Percentiles rank a stretch among this genome's conserved stretches.
These are phyloP conservation scores for Sebastes reedi DNA, from an alignment of 2,797 vertebrate genomes.

Conservation along the genomic window DNA sequence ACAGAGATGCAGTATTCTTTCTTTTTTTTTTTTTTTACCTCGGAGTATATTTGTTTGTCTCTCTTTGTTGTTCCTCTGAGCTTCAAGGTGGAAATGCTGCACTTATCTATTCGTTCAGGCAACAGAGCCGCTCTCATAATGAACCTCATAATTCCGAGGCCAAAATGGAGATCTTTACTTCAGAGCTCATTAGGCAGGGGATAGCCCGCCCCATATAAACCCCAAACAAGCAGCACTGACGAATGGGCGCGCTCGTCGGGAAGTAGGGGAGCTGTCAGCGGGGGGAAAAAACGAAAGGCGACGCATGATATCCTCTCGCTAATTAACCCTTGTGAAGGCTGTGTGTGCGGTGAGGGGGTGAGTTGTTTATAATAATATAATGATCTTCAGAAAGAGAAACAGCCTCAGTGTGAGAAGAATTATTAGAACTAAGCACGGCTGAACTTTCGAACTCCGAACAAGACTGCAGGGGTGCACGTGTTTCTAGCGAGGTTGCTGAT, in stretches of 20 bases:
- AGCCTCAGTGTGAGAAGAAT: constrained; percentile 2
- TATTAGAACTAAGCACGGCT: not conserved
- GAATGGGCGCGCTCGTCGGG: constrained; percentile 25
- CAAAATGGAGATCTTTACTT: constrained; percentile 65
- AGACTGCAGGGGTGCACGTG: not conserved
- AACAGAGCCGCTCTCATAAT: constrained; percentile 52
- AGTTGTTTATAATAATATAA: constrained; percentile 42
- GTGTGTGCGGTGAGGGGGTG: not conserved
- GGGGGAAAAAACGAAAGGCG: constrained; percentile 34
- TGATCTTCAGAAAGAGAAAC: constrained; percentile 25
- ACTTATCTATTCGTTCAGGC: constrained; percentile 5
- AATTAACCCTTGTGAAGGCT: constrained; percentile 67
- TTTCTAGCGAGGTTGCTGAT: not conserved
- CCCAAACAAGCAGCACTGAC: constrained; percentile 54
- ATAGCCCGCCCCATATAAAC: constrained; percentile 48
- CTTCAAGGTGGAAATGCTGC: constrained; percentile 20
- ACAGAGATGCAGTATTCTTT: constrained; percentile 7
- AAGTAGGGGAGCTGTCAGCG: constrained; percentile 34
- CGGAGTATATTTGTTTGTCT: constrained; percentile 16
- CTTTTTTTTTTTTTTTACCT: not conserved
- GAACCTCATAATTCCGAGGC: constrained; percentile 62
- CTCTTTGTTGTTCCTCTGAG: constrained; percentile 31
- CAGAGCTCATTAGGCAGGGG: constrained; percentile 72
- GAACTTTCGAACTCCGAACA: constrained; percentile 36
- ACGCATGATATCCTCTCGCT: constrained; percentile 54